phyloP scores from a whole-genome alignment of 2,797 vertebrate species.

The Pangasius krempfi region DNA sequence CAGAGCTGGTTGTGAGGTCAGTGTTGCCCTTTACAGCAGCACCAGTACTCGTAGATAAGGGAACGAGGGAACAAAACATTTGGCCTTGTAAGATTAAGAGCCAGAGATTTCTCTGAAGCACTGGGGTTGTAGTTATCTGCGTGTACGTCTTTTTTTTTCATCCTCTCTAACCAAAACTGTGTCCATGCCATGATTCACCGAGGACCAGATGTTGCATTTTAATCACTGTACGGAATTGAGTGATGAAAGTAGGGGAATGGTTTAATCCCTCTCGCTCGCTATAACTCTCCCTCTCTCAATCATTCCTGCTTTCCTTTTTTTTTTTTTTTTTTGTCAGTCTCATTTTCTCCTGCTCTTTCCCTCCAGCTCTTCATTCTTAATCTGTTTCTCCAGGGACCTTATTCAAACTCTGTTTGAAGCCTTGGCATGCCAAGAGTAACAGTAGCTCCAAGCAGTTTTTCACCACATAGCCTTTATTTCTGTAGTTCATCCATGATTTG shows the following conservation, averaged over 20 bases:
- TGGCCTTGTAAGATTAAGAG: background rate
- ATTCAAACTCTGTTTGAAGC: conserved; percentile 19
- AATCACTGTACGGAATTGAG: conserved; percentile 52
- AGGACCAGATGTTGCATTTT: conserved; percentile 62
- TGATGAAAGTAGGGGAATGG: conserved; percentile 50
- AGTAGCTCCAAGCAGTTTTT: conserved; percentile 11
- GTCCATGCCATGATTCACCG: conserved; percentile 19
- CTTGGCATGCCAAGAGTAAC: conserved; percentile 11
- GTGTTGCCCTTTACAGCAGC: background rate
- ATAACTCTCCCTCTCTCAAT: conserved; percentile 9
- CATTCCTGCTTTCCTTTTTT: background rate
- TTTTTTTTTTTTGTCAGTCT: background rate
- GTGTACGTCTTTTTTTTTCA: background rate
- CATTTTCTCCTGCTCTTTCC: conserved; percentile 3
- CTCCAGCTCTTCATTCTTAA: conserved; percentile 21
- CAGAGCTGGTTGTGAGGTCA: conserved; percentile 14
- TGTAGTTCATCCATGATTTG: background rate
- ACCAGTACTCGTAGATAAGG: background rate
- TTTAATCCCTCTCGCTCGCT: conserved; percentile 49
- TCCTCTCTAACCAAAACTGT: background rate
- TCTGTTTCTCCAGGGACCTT: conserved; percentile 29
- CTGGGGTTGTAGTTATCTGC: background rate
- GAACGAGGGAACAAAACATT: background rate
- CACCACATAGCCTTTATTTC: background rate
- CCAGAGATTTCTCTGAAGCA: background rate